Evolutionary conservation across 2,113 vertebrate genomes (phyloP).

Genomic region (Thomomys bottae): DNA sequence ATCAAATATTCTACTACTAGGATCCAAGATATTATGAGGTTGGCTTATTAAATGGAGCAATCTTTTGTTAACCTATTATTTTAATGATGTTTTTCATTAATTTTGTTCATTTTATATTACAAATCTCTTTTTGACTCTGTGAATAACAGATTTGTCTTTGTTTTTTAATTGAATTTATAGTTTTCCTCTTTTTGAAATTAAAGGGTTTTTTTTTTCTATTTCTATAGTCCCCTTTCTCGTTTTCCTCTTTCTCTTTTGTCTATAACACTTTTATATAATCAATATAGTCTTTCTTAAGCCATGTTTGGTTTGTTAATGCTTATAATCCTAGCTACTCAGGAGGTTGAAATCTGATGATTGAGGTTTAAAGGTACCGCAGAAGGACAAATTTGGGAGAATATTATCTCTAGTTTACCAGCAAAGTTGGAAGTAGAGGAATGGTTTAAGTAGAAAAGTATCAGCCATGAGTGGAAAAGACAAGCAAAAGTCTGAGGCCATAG

Average conservation of each 20-base stretch:
- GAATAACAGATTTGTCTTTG: conserved; percentile 11
- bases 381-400: too few relatives aligned
- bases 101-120: neutral
- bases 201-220: neutral
- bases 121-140: neutral
- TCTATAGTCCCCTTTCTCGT: too few relatives aligned
- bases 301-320: too few relatives aligned
- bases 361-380: too few relatives aligned
- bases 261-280: neutral
- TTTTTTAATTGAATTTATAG: neutral
- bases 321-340: too few relatives aligned
- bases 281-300: neutral
- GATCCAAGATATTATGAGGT: neutral
- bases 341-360: too few relatives aligned
- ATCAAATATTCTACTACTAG: neutral
- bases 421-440: too few relatives aligned
- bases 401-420: too few relatives aligned
- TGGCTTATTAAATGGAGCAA: neutral
- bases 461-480: too few relatives aligned
- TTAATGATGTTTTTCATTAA: neutral
- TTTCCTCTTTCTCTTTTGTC: neutral
- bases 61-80: neutral
- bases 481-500: too few relatives aligned
- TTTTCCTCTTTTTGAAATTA: conserved; percentile 16
- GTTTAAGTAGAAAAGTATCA: too few relatives aligned